phyloP scores from a whole-genome alignment of 2,888 invertebrate species.

The Synanthedon formicaeformis region DNA sequence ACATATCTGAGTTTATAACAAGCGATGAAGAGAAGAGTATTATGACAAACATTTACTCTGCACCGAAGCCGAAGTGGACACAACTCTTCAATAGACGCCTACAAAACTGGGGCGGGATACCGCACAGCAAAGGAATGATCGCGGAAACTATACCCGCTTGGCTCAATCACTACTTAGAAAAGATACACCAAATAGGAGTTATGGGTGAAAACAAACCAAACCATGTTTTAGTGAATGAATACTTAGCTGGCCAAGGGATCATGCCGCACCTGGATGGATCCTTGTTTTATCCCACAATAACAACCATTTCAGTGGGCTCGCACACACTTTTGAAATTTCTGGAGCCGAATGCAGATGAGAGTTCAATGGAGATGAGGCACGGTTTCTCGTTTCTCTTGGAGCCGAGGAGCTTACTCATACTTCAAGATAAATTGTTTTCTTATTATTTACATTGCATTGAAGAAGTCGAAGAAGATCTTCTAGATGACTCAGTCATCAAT shows the following conservation, averaged over 20 bases:
- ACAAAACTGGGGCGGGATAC: conserved; percentile 98
- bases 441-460: conserved; percentile 89
- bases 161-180: conserved; percentile 79
- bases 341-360: conserved; percentile 50
- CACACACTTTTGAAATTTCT: conserved; percentile 91
- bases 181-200: conserved; percentile 74
- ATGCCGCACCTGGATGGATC: conserved; percentile 98
- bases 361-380: conserved; percentile 28
- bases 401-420: conserved; percentile 87
- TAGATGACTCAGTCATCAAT: conserved; percentile 74
- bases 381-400: conserved; percentile 86
- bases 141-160: conserved; percentile 89
- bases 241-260: conserved; percentile 92
- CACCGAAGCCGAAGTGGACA: conserved; percentile 97
- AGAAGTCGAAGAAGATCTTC: conserved; percentile 74
- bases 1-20: conserved; percentile 89
- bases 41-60: conserved; percentile 78
- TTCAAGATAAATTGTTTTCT: conserved; percentile 85
- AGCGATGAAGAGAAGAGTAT: conserved; percentile 78
- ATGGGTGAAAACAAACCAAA: conserved; percentile 85
- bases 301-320: conserved; percentile 92
- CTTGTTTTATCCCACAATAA: conserved; percentile 90
- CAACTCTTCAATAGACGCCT: conserved; percentile 88
- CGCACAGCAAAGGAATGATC: conserved; percentile 93
- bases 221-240: conserved; percentile 96